Base-by-base conservation (phyloP, 2,797 vertebrate species). In the Schizopygopsis malacanthus region DNA sequence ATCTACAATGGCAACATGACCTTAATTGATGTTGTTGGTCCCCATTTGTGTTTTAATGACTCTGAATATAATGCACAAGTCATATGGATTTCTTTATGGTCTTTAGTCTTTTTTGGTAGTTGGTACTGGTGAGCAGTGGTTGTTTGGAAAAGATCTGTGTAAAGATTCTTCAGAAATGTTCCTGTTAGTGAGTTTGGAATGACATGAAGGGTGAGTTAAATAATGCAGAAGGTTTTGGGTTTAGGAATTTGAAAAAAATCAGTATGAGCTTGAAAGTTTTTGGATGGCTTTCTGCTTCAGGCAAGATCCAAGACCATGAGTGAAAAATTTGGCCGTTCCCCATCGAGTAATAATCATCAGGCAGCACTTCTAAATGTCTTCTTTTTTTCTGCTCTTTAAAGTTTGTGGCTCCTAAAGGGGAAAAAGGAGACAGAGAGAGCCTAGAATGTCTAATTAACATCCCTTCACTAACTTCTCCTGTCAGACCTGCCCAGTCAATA, bases 401-500 rank as follows among this genome's bases (percentile, higher is more conserved):
- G 9, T 82, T 13, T 72, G 37, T 78, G 52, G 39, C 28, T 72
- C 39, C 82, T 82, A 52, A 59, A 81, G 69, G 41, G 72, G 45
- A 52, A 77, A 73, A 76, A 86, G 69, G 45, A 73, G 65, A 86
- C 75, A 28, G n/a, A 80, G 67, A 82, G 79, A 89, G 84, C 67
- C 82, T 88, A 87, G 83, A 86, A 70, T 82, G 70, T 67, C 71
- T 82, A 67, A 89, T 88, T 86, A 80, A 85, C 82, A 89, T 71
- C 84, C 65, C 79, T 79, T 86, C 76, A 86, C 85, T 85, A 86
- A 88, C 61, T 85, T 81, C 43, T 39, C 77, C 84, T 69, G 83
- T 85, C 50, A 71, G 85, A 86, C 47, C 81, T 86, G 54, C 79
- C 65, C 83, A 79, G 87, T 90, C 89, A 89, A 90, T 89, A 87